Base-by-base conservation (phyloP, 2,888 invertebrate genomes). In the Cryptus armator region DNA sequence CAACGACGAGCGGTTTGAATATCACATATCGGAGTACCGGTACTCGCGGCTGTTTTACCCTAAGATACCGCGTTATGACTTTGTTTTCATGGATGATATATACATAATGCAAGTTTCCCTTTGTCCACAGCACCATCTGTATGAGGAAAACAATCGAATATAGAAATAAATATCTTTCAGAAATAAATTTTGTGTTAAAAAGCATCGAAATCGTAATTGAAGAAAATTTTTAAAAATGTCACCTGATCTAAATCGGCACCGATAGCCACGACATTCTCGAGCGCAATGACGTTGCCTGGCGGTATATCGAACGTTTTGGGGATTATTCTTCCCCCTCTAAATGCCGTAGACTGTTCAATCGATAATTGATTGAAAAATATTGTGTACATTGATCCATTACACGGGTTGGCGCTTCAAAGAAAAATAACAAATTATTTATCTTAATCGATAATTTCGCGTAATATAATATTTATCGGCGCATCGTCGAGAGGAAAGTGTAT, bases 41-140 rank as follows among this genome's bases (percentile, higher is more conserved):
- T 71, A 78, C 85, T 10, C 19, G 72, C 6, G 85, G 90, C 70
- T 51, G 29, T 80, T 77, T 78, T 0, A 48, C 9, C 9, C 24
- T 62, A 19, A 75, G 2, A 29, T 6, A n/a, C 1, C 29, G 1
- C 6, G 59, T 16, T n/a, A 5, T 62, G 37, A 70, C 67, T 53
- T 29, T 29, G 24, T 79, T 19, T 12, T 85, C 53, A 5, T 71
- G 14, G 16, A 87, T 43, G 51, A 66, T 72, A 56, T 88, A 19
- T 70, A 85, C 75, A 37, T 81, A 48, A 75, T 80, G 86, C 29
- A 51, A 12, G 4, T 91, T 90, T 14, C n/a, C 79, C 12, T 87
- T 80, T 10, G 90, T 88, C 83, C 88, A 91, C 70, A 91, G 75
- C 14, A 75, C 84, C 43, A 91, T 81, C 92, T 92, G 56, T 12